phyloP scores from a whole-genome alignment of 2,113 vertebrate species.

The Odocoileus virginianus region DNA sequence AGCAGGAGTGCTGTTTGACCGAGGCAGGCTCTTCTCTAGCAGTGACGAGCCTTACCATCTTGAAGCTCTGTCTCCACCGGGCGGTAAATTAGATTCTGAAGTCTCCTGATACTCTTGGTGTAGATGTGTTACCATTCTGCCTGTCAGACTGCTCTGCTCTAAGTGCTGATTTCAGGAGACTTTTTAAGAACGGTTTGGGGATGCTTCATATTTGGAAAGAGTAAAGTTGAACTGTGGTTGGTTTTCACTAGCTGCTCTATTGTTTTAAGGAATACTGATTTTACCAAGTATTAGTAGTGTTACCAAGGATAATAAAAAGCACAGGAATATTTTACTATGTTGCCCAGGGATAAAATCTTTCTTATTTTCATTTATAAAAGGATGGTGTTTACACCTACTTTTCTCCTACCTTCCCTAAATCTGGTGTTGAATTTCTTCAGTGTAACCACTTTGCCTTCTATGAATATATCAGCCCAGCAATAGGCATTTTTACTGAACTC shows the following conservation, averaged over 20 bases:
- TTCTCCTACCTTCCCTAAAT: neutral
- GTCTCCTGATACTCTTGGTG: neutral
- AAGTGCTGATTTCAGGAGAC: neutral
- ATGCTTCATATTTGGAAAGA: slow-evolving; percentile 46
- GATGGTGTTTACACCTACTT: neutral
- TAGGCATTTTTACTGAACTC: slow-evolving; percentile 30
- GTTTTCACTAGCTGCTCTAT: neutral
- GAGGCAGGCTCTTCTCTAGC: neutral
- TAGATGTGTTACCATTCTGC: neutral
- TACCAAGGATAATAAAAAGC: neutral
- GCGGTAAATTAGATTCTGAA: slow-evolving; percentile 31
- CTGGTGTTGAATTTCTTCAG: slow-evolving; percentile 8
- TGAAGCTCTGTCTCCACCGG: neutral
- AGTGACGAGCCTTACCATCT: neutral
- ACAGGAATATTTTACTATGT: neutral
- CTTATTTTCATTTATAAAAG: slow-evolving; percentile 32
- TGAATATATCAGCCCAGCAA: neutral
- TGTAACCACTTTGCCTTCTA: neutral
- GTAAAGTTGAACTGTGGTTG: neutral
- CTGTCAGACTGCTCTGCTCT: neutral
- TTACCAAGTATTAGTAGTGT: neutral
- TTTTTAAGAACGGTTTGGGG: neutral
- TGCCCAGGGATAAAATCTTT: neutral
- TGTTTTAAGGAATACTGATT: neutral
- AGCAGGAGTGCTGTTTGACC: slow-evolving; percentile 29